Evolutionary conservation across 2,888 invertebrate genomes (phyloP).

Genomic region (Meiosimyza decipiens): DNA sequence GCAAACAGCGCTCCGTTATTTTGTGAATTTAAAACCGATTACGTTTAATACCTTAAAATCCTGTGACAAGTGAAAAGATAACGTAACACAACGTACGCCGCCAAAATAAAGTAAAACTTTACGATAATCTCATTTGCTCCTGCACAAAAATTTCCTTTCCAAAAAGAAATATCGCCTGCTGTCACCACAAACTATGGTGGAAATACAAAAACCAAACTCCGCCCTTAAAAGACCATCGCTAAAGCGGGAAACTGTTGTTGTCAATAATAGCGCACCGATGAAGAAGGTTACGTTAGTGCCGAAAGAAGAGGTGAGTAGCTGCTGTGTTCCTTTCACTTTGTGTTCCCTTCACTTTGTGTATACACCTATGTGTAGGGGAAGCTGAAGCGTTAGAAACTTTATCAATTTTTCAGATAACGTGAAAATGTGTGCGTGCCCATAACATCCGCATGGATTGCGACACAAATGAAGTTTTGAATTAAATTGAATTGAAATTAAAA

Average conservation of each 20-base stretch:
- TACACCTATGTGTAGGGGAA: too few relatives aligned
- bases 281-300: slow-evolving; percentile 66
- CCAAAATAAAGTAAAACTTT: slow-evolving; percentile 1
- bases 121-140: background rate
- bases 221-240: slow-evolving; percentile 62
- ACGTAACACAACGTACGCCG: slow-evolving; percentile 13
- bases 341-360: too few relatives aligned
- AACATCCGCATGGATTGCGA: too few relatives aligned
- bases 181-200: slow-evolving; percentile 56
- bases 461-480: too few relatives aligned
- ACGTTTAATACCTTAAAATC: background rate
- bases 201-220: slow-evolving; percentile 65
- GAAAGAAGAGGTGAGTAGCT: slow-evolving; percentile 66
- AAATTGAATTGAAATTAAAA: too few relatives aligned
- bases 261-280: slow-evolving; percentile 64
- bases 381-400: too few relatives aligned
- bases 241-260: slow-evolving; percentile 66
- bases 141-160: background rate
- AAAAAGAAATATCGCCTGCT: slow-evolving; percentile 2
- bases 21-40: slow-evolving; percentile 16
- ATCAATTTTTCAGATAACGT: too few relatives aligned
- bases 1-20: slow-evolving; percentile 1
- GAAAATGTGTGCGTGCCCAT: too few relatives aligned
- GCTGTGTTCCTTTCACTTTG: too few relatives aligned
- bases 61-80: slow-evolving; percentile 19